Evolutionary conservation across 2,888 invertebrate genomes (phyloP).

Genomic region (Operophtera brumata): DNA sequence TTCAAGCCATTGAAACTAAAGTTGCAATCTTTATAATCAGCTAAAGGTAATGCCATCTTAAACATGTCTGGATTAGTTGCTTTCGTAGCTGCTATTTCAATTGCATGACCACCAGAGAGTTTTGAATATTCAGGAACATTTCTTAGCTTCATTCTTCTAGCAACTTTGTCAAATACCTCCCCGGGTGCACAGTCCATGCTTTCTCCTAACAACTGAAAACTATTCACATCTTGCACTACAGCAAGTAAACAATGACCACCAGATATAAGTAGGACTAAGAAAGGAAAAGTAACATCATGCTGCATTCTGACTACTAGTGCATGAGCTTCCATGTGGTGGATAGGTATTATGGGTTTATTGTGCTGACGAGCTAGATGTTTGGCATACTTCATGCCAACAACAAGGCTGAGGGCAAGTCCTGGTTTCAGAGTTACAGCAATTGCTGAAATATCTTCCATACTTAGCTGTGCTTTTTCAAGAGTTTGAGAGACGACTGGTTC

Average conservation of each 20-base stretch:
- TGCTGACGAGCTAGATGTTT: constrained; percentile 85
- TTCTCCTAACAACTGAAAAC: constrained; percentile 90
- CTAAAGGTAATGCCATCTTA: constrained; percentile 84
- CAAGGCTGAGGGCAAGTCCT: constrained; percentile 88
- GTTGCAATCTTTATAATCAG: constrained; percentile 87
- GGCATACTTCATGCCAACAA: constrained; percentile 91
- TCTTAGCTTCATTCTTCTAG: constrained; percentile 90
- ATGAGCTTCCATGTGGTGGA: constrained; percentile 99
- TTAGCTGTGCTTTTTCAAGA: constrained; percentile 81
- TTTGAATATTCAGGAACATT: constrained; percentile 87
- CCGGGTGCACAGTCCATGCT: constrained; percentile 94
- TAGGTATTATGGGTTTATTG: constrained; percentile 93
- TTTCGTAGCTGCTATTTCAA: constrained; percentile 89
- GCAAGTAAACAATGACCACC: constrained; percentile 95
- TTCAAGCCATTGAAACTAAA: constrained; percentile 96
- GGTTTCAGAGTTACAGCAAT: constrained; percentile 95
- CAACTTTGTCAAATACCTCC: constrained; percentile 95
- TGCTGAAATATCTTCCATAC: constrained; percentile 87
- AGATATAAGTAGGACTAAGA: constrained; percentile 92
- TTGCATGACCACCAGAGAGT: constrained; percentile 91
- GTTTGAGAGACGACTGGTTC: constrained; percentile 86
- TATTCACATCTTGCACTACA: constrained; percentile 86
- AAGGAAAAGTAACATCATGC: constrained; percentile 89
- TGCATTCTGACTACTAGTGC: constrained; percentile 93
- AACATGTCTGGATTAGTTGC: constrained; percentile 85